Conservation (phyloP, 2,797 vertebrate species). For the Anguilla anguilla region DNA sequence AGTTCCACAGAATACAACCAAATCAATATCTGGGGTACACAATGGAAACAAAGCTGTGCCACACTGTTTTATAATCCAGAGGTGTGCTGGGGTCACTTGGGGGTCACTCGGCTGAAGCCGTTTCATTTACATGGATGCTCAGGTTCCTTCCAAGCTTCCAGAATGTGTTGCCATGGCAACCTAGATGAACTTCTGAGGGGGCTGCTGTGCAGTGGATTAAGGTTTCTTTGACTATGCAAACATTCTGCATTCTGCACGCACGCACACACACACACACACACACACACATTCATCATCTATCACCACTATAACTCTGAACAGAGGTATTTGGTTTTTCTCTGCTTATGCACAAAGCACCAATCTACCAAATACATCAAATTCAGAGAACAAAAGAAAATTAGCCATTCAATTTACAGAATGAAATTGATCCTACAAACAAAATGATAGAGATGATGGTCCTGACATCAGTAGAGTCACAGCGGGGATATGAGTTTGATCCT, state of each 20-base stretch:
- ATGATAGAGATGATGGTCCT: background rate
- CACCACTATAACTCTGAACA: background rate
- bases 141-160: conserved; percentile 8
- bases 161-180: conserved; percentile 28
- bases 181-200: conserved; percentile 23
- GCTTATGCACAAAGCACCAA: background rate
- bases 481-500: background rate
- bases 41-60: background rate
- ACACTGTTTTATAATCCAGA: conserved; percentile 17
- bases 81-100: conserved; percentile 6
- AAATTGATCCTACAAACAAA: background rate
- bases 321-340: background rate
- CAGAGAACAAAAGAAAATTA: background rate
- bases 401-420: background rate
- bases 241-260: conserved; percentile 10
- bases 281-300: background rate
- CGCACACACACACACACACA: background rate
- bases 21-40: background rate
- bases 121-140: conserved; percentile 19
- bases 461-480: background rate
- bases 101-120: conserved; percentile 8
- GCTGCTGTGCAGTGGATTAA: conserved; percentile 11
- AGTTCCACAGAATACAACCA: background rate
- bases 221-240: background rate
- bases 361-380: background rate